These are phyloP conservation scores for Seriola dumerili DNA, from an alignment of 2,113 vertebrate genomes.

Conservation along the genomic window DNA sequence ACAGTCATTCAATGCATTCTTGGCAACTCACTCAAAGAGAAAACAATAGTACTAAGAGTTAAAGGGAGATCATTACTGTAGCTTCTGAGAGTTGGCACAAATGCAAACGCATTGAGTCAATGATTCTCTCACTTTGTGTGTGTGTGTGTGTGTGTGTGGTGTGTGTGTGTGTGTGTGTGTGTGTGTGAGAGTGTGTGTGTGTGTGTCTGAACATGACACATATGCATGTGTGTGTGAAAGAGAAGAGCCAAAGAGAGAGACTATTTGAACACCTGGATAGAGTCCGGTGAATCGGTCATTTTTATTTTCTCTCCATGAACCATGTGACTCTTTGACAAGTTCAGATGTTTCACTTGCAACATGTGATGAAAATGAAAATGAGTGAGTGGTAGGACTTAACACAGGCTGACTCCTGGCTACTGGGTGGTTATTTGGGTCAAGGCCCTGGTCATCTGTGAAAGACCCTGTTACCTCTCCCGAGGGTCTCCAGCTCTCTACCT, in stretches of 20 bases:
- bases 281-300: slow-evolving; percentile 36
- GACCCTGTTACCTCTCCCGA: slow-evolving; percentile 74
- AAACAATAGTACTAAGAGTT: slow-evolving; percentile 35
- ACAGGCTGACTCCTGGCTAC: slow-evolving; percentile 47
- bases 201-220: slow-evolving; percentile 21
- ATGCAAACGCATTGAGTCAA: slow-evolving; percentile 42
- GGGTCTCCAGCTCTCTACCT: slow-evolving; percentile 84
- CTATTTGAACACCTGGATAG: slow-evolving; percentile 42
- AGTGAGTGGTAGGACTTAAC: slow-evolving; percentile 18
- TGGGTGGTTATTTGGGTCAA: slow-evolving; percentile 63
- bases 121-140: slow-evolving; percentile 65
- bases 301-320: slow-evolving; percentile 38
- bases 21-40: slow-evolving; percentile 38
- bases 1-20: slow-evolving; percentile 47
- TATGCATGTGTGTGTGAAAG: slow-evolving; percentile 32
- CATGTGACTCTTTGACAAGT: not conserved
- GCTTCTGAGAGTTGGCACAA: slow-evolving; percentile 54
- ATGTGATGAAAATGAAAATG: slow-evolving; percentile 41
- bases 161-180: slow-evolving; percentile 15
- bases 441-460: slow-evolving; percentile 69
- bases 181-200: slow-evolving; percentile 34
- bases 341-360: slow-evolving; percentile 14
- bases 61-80: slow-evolving; percentile 44
- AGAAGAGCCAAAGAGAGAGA: slow-evolving; percentile 72
- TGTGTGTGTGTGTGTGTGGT: slow-evolving; percentile 9